Evolutionary conservation across 2,113 vertebrate species (phyloP).

Genomic region (Globicephala melas): DNA sequence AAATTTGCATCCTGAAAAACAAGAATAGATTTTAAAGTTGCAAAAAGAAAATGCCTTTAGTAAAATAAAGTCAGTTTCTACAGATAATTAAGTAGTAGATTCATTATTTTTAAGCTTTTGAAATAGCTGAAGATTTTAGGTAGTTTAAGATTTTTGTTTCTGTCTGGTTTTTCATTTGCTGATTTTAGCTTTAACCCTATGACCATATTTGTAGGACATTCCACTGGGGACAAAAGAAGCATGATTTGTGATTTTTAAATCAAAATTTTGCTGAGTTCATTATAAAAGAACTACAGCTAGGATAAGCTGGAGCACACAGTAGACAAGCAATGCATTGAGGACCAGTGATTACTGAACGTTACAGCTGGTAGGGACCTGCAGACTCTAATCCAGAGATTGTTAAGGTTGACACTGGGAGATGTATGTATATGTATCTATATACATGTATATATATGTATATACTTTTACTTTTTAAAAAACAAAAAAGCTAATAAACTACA

Average conservation of each 20-base stretch:
- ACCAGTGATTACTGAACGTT: background rate
- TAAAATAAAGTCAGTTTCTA: background rate
- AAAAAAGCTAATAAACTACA: too few relatives aligned
- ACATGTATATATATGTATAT: too few relatives aligned
- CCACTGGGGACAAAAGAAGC: background rate
- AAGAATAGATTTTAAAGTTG: conserved; percentile 26
- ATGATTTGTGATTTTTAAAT: background rate
- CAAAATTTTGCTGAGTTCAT: background rate
- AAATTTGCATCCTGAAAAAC: background rate
- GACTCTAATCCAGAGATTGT: background rate
- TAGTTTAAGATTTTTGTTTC: background rate
- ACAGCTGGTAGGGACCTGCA: background rate
- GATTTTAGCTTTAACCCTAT: background rate
- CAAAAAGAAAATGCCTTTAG: background rate
- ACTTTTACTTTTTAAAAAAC: too few relatives aligned
- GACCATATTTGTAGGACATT: background rate
- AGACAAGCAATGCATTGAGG: background rate
- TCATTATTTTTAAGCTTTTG: background rate
- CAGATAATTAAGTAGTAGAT: background rate
- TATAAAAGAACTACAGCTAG: background rate
- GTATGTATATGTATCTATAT: background rate
- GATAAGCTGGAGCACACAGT: background rate
- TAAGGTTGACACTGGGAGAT: background rate
- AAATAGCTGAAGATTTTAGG: background rate
- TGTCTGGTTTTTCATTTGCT: background rate